Evolutionary conservation across 2,113 vertebrate species (phyloP).

Genomic region (Naja naja): DNA sequence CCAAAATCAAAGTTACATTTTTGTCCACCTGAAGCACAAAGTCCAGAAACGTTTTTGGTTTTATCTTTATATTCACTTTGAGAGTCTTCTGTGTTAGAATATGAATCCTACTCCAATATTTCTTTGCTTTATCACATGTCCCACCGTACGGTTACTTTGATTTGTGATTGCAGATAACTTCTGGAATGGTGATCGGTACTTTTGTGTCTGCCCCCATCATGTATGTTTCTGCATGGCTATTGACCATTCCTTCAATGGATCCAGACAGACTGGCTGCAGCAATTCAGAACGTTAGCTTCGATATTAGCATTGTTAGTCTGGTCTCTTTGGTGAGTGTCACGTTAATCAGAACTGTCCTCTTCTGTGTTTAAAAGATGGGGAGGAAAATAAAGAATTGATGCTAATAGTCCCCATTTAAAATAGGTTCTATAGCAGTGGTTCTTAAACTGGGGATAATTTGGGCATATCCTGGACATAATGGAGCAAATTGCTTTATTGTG

Average conservation of each 20-base stretch:
- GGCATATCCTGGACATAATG: background rate
- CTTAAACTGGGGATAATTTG: background rate
- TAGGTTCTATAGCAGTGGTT: background rate
- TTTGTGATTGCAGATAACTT: constrained; percentile 79
- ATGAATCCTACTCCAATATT: too few species aligned
- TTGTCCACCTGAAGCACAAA: too few species aligned
- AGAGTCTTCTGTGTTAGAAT: too few species aligned
- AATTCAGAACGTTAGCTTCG: constrained; percentile 88
- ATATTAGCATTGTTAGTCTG: constrained; percentile 91
- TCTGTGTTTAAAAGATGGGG: background rate
- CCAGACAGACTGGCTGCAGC: constrained; percentile 79
- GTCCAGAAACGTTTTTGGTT: too few species aligned
- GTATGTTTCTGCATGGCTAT: constrained; percentile 93
- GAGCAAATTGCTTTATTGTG: background rate
- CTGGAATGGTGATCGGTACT: constrained; percentile 96
- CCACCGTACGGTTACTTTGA: background rate
- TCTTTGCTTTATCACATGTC: too few species aligned
- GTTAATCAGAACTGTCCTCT: background rate
- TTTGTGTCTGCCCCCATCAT: constrained; percentile 97
- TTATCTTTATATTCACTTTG: too few species aligned
- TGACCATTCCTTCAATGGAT: constrained; percentile 89
- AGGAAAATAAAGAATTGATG: background rate
- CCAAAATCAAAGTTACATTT: too few species aligned
- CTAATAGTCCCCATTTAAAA: background rate
- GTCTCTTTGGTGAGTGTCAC: constrained; percentile 85